Conservation (phyloP, 1,140 invertebrate genomes). For the Cydia amplana region DNA sequence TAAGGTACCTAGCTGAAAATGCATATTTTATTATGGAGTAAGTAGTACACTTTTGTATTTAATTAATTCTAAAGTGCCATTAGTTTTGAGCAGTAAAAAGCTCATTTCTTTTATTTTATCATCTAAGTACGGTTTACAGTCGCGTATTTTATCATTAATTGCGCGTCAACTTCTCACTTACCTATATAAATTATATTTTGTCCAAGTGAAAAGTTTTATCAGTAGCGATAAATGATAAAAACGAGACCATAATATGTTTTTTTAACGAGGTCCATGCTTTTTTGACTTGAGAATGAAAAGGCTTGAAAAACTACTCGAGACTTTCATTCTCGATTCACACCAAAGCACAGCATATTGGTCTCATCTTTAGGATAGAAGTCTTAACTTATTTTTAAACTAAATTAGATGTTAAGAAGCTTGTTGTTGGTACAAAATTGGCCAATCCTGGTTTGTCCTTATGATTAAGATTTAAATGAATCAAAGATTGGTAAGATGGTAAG, state of each 20-base stretch:
- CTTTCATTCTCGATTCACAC: neutral
- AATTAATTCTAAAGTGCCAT: conserved; percentile 8
- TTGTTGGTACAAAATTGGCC: neutral
- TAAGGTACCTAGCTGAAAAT: too few relatives aligned
- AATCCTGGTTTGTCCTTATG: neutral
- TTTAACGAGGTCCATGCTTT: neutral
- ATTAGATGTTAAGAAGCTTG: neutral
- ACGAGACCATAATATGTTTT: neutral
- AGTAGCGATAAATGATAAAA: neutral
- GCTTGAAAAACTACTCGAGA: neutral
- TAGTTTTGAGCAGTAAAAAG: neutral
- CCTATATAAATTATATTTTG: too few relatives aligned
- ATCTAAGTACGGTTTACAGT: neutral
- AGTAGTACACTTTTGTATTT: neutral
- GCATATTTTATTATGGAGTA: too few relatives aligned
- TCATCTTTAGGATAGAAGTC: neutral
- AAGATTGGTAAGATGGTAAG: too few relatives aligned
- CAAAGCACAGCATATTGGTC: neutral
- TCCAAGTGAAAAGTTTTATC: too few relatives aligned
- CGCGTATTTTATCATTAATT: neutral
- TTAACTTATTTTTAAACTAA: conserved; percentile 9
- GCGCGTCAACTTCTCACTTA: too few relatives aligned
- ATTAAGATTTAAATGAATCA: neutral
- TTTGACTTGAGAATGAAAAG: neutral
- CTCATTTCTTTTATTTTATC: neutral